Base-by-base conservation (phyloP, 2,797 vertebrate genomes). In the Vultur gryphus region DNA sequence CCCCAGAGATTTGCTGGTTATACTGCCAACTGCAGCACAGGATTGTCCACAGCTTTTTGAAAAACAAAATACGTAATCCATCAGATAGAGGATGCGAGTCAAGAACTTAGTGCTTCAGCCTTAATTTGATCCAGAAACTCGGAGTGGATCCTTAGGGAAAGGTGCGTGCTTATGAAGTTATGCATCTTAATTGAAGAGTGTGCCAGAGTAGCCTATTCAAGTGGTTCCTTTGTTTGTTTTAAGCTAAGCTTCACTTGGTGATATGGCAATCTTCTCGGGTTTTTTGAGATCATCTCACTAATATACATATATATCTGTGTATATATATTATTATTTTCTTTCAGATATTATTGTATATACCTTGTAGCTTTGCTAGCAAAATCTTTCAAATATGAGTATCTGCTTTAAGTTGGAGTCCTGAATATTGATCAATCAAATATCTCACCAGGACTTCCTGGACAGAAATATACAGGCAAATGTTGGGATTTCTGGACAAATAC, bases 251-350 rank as follows among this genome's bases (percentile, higher is more conserved):
- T 69, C 21, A 33, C n/a, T 76, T 85, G 31, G 24, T 19, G n/a
- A 3, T 46, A 3, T 1, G 8, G 20, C 17, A 51, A 0, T 62
- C 14, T 43, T 71, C 16, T 71, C 5, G 5, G 9, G 0, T 25
- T 31, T 61, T 66, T 18, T 82, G 5, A 78, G 14, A 20, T 64
- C 7, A 35, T 37, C 44, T 84, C 20, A 8, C 16, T 55, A 35
- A 64, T 64, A 7, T 65, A 37, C 21, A 16, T 31, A 10, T 24
- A 8, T 61, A 16, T 48, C 7, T 81, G 0, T 75, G 4, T 55
- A 5, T 39, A 8, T 57, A 7, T 82, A 17, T 46, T 71, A 35
- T 33, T 21, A 16, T 73, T 82, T 83, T 84, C 12, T 90, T 71
- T 61, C 16, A 39, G 66, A 11, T 83, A 16, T 41, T 88, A 6